phyloP scores from a whole-genome alignment of 2,888 invertebrate genomes.

The Pheosia tremula region DNA sequence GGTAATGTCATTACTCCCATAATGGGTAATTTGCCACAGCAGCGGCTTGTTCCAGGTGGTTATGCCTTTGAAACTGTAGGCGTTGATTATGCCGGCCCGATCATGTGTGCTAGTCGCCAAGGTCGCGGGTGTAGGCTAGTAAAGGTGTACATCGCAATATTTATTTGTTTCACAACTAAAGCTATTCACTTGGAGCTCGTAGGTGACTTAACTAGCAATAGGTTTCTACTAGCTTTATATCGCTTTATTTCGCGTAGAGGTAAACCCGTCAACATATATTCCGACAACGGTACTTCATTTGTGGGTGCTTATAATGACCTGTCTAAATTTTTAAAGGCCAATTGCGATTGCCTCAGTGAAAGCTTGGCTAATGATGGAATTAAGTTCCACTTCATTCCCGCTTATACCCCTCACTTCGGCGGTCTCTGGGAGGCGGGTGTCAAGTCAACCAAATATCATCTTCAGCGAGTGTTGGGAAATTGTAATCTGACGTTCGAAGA shows the following conservation, averaged over 20 bases:
- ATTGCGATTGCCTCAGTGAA: slow-evolving; percentile 5
- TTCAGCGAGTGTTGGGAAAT: slow-evolving; percentile 19
- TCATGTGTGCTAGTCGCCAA: slow-evolving; percentile 13
- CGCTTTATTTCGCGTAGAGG: slow-evolving; percentile 32
- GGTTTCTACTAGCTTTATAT: slow-evolving; percentile 20
- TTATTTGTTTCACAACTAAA: slow-evolving; percentile 5
- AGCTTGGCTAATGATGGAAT: slow-evolving; percentile 7
- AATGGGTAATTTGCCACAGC: slow-evolving; percentile 34
- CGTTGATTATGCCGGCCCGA: slow-evolving; percentile 33
- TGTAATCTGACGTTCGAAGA: slow-evolving; percentile 24
- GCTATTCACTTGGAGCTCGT: not conserved
- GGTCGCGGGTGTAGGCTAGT: slow-evolving; percentile 6
- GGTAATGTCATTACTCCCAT: slow-evolving; percentile 15
- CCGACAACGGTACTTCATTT: slow-evolving; percentile 33
- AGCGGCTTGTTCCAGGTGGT: slow-evolving; percentile 21
- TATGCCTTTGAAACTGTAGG: slow-evolving; percentile 23
- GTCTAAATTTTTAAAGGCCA: slow-evolving; percentile 14
- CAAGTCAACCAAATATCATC: slow-evolving; percentile 14
- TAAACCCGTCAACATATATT: slow-evolving; percentile 26
- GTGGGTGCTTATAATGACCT: slow-evolving; percentile 32
- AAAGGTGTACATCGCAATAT: slow-evolving; percentile 2
- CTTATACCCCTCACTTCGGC: slow-evolving; percentile 16
- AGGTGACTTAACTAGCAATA: slow-evolving; percentile 29
- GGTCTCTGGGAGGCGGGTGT: slow-evolving; percentile 7
- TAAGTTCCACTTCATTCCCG: slow-evolving; percentile 7